Base-by-base conservation (phyloP, 2,797 vertebrate genomes). In the Anisognathus igniventris region DNA sequence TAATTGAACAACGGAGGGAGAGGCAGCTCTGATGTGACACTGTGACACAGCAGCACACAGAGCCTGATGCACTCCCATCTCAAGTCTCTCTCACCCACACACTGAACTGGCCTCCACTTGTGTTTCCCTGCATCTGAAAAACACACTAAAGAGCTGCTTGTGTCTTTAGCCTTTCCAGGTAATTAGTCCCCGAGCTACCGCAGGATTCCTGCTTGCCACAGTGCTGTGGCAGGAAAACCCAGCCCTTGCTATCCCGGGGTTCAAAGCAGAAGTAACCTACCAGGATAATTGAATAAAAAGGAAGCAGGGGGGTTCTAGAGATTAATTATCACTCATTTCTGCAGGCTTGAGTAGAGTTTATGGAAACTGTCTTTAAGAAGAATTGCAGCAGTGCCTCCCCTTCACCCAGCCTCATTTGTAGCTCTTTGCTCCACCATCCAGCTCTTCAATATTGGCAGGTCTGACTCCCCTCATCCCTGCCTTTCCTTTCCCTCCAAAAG, bases 121-220 rank as follows among this genome's bases (percentile, higher is more conserved):
- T 40, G 77, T 22, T 77, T 70, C 92, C 56, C 86, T 37, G 64
- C 35, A 87, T 33, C 35, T 48, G 73, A 65, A 88, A 94, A 95
- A 51, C 39, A 48, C 79, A 89, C 62, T 45, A 23, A 57, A 39
- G 39, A 81, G 71, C 50, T 87, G 60, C 87, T 94, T 77, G 72
- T 47, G 95, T 51, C 93, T 93, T 56, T 88, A 93, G 12, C 95
- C 47, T 90, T 90, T 68, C 89, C 80, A 95, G 86, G 90, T 88
- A 96, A 96, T 97, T 77, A 94, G 89, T 94, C 94, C 85, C 93
- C 13, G 7, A 33, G 79, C 86, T 82, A 17, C 85, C 44, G 86
- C 50, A 75, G 78, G 76, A 84, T 60, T 71, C 77, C 28, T 65
- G 20, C 9, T 19, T 48, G 73, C 79, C 68, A 74, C 60, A 47